Evolutionary conservation across 2,888 invertebrate genomes (phyloP), one percentile per base, ranked within the genome.

Genomic region (Macrosiphum euphorbiae): DNA sequence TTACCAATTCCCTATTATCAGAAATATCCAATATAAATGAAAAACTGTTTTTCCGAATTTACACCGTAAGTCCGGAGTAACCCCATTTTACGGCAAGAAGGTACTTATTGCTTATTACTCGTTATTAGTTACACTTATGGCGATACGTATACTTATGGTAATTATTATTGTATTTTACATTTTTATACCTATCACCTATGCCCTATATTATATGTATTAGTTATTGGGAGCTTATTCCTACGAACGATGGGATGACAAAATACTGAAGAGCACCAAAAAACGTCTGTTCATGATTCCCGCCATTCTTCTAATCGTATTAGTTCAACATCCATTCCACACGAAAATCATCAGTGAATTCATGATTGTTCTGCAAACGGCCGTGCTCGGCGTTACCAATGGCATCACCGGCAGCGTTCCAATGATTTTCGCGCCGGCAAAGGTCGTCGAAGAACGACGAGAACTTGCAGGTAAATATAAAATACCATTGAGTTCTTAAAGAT

Each of bases 401-500:
- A 96, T 98, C 88, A 97, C 99, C 94, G 99, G 99, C 10, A 98
- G 98, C 94, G 97, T 99, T 58, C 99, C 99, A 5, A 99, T 99
- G 98, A 98, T 99, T 95, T 97, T 98, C 95, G 99, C 98, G 1
- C 98, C 99, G 1, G 97, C 97, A 88, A 97, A 98, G 95, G 98
- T 99, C 11, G 97, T 98, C 28, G 98, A 98, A 94, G 98, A 98
- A 92, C 97, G 98, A 95, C 97, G 98, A 86, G 99, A 99, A 96
- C 97, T 99, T 16, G 98, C 98, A 94, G 98, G 98, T 97, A 96
- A 95, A 95, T 87, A 85, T 44, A 28, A 85, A 24, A 28, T 85
- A 28, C 8, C 35, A 41, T 35, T 8, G 16, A 20, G 35, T 78
- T 26, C 24, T 20, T 55, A 55, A 55, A 47, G 1, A 47, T 11